Evolutionary conservation across 2,113 vertebrate genomes (phyloP).

Genomic region (Macrotus californicus): DNA sequence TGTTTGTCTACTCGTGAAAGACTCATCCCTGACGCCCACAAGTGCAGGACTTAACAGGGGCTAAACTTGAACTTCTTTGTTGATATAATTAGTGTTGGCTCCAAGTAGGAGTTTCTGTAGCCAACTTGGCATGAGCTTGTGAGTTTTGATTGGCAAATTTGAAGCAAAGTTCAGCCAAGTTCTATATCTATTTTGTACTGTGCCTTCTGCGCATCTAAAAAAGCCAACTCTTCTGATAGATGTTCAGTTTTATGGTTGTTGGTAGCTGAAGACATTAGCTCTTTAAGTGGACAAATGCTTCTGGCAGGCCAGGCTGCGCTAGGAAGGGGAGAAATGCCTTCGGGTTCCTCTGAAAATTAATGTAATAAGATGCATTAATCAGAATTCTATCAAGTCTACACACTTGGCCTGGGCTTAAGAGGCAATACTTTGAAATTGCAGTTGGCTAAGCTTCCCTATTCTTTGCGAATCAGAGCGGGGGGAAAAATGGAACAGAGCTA

Average conservation of each 20-base stretch:
- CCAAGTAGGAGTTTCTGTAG: conserved; percentile 62
- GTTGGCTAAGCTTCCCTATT: conserved; percentile 62
- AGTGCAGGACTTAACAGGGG: conserved; percentile 63
- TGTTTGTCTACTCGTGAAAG: conserved; percentile 64
- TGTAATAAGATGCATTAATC: conserved; percentile 74
- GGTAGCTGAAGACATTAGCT: conserved; percentile 74
- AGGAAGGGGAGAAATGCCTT: conserved; percentile 50
- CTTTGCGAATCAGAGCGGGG: conserved; percentile 51
- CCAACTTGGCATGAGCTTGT: conserved; percentile 80
- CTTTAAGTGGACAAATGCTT: conserved; percentile 72
- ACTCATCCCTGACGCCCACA: conserved; percentile 56
- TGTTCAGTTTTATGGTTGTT: conserved; percentile 73
- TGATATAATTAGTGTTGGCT: conserved; percentile 86
- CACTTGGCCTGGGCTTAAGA: conserved; percentile 64
- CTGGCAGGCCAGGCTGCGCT: background rate
- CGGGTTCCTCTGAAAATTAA: conserved; percentile 51
- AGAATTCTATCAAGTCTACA: conserved; percentile 70
- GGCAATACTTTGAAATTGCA: conserved; percentile 64
- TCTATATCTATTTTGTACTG: conserved; percentile 80
- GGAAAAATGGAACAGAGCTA: conserved; percentile 54
- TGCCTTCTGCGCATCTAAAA: conserved; percentile 69
- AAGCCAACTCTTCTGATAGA: conserved; percentile 71
- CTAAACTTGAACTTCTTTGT: conserved; percentile 81
- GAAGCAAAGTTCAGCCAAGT: conserved; percentile 82
- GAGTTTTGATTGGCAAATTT: conserved; percentile 82